Evolutionary conservation across 2,113 vertebrate species (phyloP), one percentile per base, ranked within the genome.

Genomic region (Machaerirhynchus nigripectus): DNA sequence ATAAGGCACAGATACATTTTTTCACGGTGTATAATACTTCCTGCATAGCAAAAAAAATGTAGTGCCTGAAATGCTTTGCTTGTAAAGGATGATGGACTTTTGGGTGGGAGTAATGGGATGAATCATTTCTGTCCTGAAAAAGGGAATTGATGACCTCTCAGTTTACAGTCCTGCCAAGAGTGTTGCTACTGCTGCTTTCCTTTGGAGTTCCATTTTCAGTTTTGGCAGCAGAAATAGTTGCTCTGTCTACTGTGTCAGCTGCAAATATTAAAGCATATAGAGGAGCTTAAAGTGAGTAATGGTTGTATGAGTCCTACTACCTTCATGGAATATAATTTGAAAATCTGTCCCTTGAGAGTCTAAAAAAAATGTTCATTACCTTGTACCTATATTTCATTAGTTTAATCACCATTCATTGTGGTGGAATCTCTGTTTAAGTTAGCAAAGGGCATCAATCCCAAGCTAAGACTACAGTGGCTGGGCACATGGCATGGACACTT

Each of bases 401-500:
- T 87, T 94, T 89, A 87, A 94, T 91, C 60, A 95, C 73, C 0
- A 0, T 82, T 94, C 23, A 33, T 39, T 89, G 73, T 93, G 78
- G 84, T 89, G 73, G 35, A 94, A 74, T 81, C 77, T 70, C 42
- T 87, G 56, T 71, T 87, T 89, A 87, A 93, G 89, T 77, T 81
- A 67, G 27, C 46, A 49, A 84, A 61, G 46, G 9, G 23, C 33
- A 86, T 84, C 56, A 63, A 22, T 91, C 30, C 17, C 35, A 67
- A 65, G 26, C 19, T 67, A n/a, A 39, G 33, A 50, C 60, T 87
- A 3, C 7, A 35, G n/a, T 10, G 5, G 6, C 11, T 61, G 50
- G n/a, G 61, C 60, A 52, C 18, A 4, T 61, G 47, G 50, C 12
- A 2, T 44, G 26, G 44, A 15, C 30, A 12, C 18, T 77, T 3